Evolutionary conservation across 2,888 invertebrate genomes (phyloP).

Genomic region (Ormyrus nitidulus): DNA sequence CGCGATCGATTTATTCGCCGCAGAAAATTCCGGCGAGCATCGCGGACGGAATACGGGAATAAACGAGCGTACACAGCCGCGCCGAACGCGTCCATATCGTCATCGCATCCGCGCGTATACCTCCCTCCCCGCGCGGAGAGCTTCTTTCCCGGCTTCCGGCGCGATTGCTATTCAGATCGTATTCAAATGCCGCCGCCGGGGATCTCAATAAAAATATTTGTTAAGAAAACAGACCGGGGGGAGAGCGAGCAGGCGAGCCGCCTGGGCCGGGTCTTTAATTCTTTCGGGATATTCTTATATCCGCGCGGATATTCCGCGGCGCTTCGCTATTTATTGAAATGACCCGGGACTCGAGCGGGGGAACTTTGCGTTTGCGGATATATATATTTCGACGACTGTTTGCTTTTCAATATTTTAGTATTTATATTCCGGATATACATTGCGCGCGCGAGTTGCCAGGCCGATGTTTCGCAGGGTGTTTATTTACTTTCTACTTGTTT

Average conservation of each 20-base stretch:
- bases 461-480: too few relatives aligned
- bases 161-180: conserved; percentile 69
- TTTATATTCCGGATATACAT: background rate
- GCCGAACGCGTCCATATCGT: too few relatives aligned
- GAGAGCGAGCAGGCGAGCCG: conserved; percentile 12
- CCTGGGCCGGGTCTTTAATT: conserved; percentile 32
- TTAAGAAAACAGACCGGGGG: conserved; percentile 67
- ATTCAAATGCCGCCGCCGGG: conserved; percentile 66
- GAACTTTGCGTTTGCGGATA: background rate
- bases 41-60: too few relatives aligned
- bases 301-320: conserved; percentile 59
- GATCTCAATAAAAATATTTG: conserved; percentile 72
- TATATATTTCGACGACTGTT: background rate
- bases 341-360: too few relatives aligned
- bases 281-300: conserved; percentile 68
- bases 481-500: background rate
- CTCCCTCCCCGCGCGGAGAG: too few relatives aligned
- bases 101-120: too few relatives aligned
- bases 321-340: too few relatives aligned
- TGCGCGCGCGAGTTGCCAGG: too few relatives aligned
- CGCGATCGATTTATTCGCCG: conserved; percentile 32
- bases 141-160: background rate
- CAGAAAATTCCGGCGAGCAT: background rate
- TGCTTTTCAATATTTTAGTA: conserved; percentile 15
- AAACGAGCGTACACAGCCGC: too few relatives aligned